Percentiles rank a stretch among this genome's conserved stretches.
Evolutionary conservation across 1,140 invertebrate genomes (phyloP).

Genomic region (Drosophila sucinea): DNA sequence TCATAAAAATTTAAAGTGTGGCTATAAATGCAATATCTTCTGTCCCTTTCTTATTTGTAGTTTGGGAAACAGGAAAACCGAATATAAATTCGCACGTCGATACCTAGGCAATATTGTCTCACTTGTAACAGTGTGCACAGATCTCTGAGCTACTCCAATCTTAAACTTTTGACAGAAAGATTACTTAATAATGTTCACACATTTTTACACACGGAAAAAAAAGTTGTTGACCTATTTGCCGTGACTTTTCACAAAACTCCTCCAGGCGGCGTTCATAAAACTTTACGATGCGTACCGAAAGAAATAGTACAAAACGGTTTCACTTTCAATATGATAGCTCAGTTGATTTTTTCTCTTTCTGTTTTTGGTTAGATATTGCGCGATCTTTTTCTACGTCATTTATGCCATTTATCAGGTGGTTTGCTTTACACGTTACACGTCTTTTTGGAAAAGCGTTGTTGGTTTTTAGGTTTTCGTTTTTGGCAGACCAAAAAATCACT

Average conservation of each 20-base stretch:
- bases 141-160: no score
- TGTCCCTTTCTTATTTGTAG: not conserved
- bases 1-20: not conserved
- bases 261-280: constrained; percentile 58
- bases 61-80: not conserved
- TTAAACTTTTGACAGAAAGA: not conserved
- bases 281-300: constrained; percentile 67
- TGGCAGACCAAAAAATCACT: constrained; percentile 80
- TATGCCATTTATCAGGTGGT: constrained; percentile 64
- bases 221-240: constrained; percentile 62
- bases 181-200: constrained; percentile 41
- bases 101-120: not conserved
- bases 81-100: no score
- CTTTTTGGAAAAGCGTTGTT: constrained; percentile 57
- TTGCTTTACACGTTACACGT: constrained; percentile 75
- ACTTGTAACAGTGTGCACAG: no score
- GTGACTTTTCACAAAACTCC: constrained; percentile 47
- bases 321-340: constrained; percentile 59
- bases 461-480: constrained; percentile 64
- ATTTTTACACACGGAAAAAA: constrained; percentile 62
- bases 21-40: not conserved
- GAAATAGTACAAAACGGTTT: constrained; percentile 59
- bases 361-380: constrained; percentile 56
- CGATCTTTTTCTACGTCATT: constrained; percentile 74
- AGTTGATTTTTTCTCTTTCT: constrained; percentile 27